Base-by-base conservation (phyloP, 2,888 invertebrate species). In the Drosophila ochracea region DNA sequence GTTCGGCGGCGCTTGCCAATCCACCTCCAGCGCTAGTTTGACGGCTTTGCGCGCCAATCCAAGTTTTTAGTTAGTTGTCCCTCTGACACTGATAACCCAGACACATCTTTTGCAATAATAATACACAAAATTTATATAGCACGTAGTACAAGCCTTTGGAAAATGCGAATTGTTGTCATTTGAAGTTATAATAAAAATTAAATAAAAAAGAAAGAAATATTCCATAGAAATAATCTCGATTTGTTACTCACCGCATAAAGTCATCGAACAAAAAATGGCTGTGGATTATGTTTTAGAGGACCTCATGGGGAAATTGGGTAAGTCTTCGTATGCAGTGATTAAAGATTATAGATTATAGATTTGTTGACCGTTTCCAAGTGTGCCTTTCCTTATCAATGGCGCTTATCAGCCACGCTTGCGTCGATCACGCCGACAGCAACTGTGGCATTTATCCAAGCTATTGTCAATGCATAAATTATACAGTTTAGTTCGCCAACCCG, bases 241-340 rank as follows among this genome's bases (percentile, higher is more conserved):
- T 39, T 30, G 43, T 41, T 5, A 47, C n/a, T n/a, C 39, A 43
- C 0, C 28, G 41, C 39, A 21, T 7, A 50, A 57, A 39, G 28
- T 31, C 25, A 43, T 30, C n/a, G n/a, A 21, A 63, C 9, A 6
- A 53, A 82, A 53, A 62, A 95, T 95, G 95, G 95, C 95, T 89
- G 95, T 95, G 91, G 95, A 95, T 93, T 94, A 94, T 88, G 95
- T 95, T 35, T 91, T 95, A 65, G 95, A 95, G 90, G 95, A 95
- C 83, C 94, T 95, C 92, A 95, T 95, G 95, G 95, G 95, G 85
- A 95, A 95, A 92, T 93, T 95, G 86, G 95, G 95, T 95, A 87
- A 95, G 93, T 78, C 9, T 25, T 4, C 9, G 19, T 19, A 5
- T 31, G 25, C 9, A 55, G 28, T 21, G 16, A 60, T 5, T 43